Evolutionary conservation across 2,888 invertebrate species (phyloP), one percentile per base, ranked within the genome.

Genomic region (Drosophila macrospina): DNA sequence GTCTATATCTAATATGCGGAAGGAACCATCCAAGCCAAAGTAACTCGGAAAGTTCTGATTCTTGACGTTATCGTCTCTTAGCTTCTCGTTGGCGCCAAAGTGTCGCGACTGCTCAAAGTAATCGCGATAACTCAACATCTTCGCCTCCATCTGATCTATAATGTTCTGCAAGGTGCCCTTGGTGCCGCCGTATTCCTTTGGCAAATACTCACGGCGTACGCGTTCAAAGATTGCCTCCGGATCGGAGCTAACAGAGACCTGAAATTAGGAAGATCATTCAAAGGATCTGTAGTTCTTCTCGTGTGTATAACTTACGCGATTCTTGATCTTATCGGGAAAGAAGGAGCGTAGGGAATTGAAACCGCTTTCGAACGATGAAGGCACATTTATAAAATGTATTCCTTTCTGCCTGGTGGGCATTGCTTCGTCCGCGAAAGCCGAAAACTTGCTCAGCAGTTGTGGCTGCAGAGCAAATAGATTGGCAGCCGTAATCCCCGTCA

Each of bases 101-200:
- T 85, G 73, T 1, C 77, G 85, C 5, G 91, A 89, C 6, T 90
- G 89, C 34, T 78, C 66, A 51, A 92, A 92, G 55, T 90, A 91
- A 3, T 90, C 76, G 4, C 75, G 74, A 74, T 91, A 91, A 16
- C 74, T 75, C 5, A 77, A 16, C 5, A 92, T 61, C 60, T 91
- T 89, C 1, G 60, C 68, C 54, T 90, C 89, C 92, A 92, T 92
- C n/a, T 79, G 63, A 5, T 79, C 67, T 6, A 88, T 79, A 8
- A 92, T 89, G 10, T 90, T 89, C 67, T 86, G 76, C 37, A 94
- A 89, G 52, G 93, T 92, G 75, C 93, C 93, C 54, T 93, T 93
- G 20, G 92, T 92, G 26, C 95, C 95, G 10, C 95, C 95, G 82
- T 95, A 95, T 86, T 95, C 95, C 7, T 88, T 90, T 0, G 95